Base-by-base conservation (phyloP, 53 echinoderm and acorn worm species). In the Antedon mediterranea region DNA sequence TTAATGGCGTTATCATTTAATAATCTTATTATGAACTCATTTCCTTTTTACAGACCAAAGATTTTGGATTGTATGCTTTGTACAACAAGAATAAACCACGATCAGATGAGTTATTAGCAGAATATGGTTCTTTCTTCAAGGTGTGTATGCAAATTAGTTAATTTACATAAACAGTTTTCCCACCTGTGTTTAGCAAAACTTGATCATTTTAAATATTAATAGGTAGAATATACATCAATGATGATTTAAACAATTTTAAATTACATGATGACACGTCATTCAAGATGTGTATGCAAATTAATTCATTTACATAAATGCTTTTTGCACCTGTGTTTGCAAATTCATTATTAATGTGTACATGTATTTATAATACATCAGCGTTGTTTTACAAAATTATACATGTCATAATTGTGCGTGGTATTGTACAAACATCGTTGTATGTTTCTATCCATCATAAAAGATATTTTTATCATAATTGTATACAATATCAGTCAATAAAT, bases 71-170 rank as follows among this genome's bases (percentile, higher is more conserved):
- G 27, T 93, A 93, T 71, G 90, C 94, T 9, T 74, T 91, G 70
- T 93, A 93, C 90, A 93, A 90, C 81, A 93, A 91, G 82, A 93
- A 93, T 80, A 93, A 93, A 78, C 94, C 94, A 3, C 80, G 83
- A 41, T 93, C 94, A 29, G 94, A 93, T 42, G 57, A 32, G 13
- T 43, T 93, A 2, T 79, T 93, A 30, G 82, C 89, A 30, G 94
- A 93, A 43, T 90, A 88, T 34, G 86, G 91, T 13, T 72, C 32
- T 34, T 91, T 93, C 89, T 93, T 93, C 76, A 80, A 83, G 83
- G 93, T 93, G 81, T 87, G 93, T 85, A 57, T 57, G 57, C 20
- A 57, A 23, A 57, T 57, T 57, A 57, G 9, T 57, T 57, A 9
- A 57, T 15, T 18, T 57, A 57, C 37, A 37, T 37, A 37, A 37